Evolutionary conservation across 2,888 invertebrate genomes (phyloP), one percentile per base, ranked within the genome.

Genomic region (Trichacis sp.): DNA sequence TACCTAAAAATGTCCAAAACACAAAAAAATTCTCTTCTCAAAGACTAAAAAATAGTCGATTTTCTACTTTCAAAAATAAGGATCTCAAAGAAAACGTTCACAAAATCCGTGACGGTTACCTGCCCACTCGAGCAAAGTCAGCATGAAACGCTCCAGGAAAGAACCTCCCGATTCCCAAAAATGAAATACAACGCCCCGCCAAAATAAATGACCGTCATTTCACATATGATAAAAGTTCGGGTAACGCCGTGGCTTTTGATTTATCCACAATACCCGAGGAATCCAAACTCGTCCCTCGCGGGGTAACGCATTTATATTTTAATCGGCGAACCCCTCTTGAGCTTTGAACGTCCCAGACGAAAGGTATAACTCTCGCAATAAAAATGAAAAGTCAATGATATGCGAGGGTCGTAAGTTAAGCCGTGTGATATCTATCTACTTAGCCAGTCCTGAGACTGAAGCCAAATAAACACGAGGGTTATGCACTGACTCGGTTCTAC

Each of bases 381-480:
- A 69, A 69, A 69, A 60, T 58, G 65, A 68, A 68, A 64, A 64
- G 66, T 68, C 70, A 69, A 64, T 64, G 66, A 69, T 69, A 63
- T 68, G 67, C 64, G 64, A 63, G 68, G 68, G 69, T 69, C 64
- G 64, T 66, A 64, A 62, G 64, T 66, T 61, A 70, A 66, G 68
- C 68, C 64, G 62, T 64, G 55, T 59, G 64, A 69, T 64, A 68
- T 66, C 66, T 67, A 66, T 69, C 70, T 69, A 66, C 69, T 69
- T 64, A 70, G 68, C 66, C 68, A 64, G 65, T 72, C 68, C 68
- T 66, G 70, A 66, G 69, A 64, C 68, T 47, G 71, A 72, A 72
- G 71, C 71, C 71, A 71, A 72, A 72, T 72, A 72, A 72, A 71
- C 72, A 71, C 72, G 51, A 49, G 58, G 60, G 66, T 61, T 70